Percentiles rank a stretch among this genome's conserved stretches.
phyloP scores from a whole-genome alignment of 35 echinoderm and acorn worm species.

The Apostichopus californicus region DNA sequence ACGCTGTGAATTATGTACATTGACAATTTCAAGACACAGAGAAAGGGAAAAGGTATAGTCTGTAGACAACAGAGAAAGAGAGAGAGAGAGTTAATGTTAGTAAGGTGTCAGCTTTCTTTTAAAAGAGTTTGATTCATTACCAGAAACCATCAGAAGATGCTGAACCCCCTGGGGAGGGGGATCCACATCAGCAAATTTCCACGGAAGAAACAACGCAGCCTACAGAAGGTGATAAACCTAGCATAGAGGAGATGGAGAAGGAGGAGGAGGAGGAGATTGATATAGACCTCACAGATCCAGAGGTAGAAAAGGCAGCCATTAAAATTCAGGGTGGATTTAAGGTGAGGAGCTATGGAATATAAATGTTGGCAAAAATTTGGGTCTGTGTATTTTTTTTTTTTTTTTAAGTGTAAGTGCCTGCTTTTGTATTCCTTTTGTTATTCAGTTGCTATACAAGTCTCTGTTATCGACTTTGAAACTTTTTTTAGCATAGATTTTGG shows the following conservation, averaged over 20 bases:
- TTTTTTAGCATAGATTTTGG: no score
- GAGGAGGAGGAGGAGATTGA: slow-evolving; percentile 70
- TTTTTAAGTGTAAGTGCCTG: background rate
- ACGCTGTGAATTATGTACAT: background rate
- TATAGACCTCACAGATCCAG: slow-evolving; percentile 85
- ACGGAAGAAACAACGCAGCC: slow-evolving; percentile 23
- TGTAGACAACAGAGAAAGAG: background rate
- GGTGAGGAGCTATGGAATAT: slow-evolving; percentile 3
- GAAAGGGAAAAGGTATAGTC: background rate
- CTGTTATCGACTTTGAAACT: no score
- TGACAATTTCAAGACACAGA: background rate
- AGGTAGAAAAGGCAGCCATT: slow-evolving; percentile 78
- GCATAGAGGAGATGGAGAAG: slow-evolving; percentile 27
- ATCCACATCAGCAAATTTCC: background rate
- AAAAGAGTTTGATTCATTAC: background rate
- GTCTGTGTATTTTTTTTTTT: background rate
- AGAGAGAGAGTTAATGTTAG: background rate
- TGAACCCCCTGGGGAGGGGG: slow-evolving; percentile 32
- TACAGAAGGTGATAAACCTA: slow-evolving; percentile 1
- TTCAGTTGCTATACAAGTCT: no score
- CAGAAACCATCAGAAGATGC: slow-evolving; percentile 26
- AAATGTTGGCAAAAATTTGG: background rate
- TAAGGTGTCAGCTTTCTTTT: background rate
- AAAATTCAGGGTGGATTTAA: slow-evolving; percentile 92
- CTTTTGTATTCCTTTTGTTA: no score